A percentile compares a stretch with the other conserved stretches of the same genome.
Conservation (phyloP, 2,113 vertebrate genomes). For the Ciconia maguari region DNA sequence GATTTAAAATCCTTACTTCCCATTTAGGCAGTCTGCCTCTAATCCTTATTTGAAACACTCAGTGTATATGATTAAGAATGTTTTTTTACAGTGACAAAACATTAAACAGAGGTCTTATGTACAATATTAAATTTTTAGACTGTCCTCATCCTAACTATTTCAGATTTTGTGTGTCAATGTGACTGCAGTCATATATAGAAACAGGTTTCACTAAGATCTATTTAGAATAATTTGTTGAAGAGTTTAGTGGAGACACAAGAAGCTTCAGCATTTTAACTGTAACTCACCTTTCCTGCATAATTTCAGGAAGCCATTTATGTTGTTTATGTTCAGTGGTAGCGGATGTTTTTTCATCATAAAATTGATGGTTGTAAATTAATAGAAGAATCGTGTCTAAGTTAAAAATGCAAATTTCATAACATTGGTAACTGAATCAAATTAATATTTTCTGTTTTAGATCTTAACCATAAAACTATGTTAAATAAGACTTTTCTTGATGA, state of each 20-base stretch:
- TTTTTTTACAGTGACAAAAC: not conserved
- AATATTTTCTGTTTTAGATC: conserved; percentile 73
- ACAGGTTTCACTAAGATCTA: not conserved
- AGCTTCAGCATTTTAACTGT: not conserved
- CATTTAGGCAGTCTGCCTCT: not conserved
- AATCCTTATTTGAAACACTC: not conserved
- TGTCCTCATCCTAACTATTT: not conserved
- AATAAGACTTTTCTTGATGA: conserved; percentile 89
- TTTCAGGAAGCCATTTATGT: not conserved
- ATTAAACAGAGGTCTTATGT: not conserved
- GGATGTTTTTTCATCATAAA: not conserved
- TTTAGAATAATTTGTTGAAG: not conserved
- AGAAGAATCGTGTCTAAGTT: not conserved
- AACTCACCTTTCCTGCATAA: not conserved
- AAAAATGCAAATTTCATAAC: not conserved
- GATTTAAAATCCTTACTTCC: not conserved
- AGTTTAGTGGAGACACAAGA: not conserved
- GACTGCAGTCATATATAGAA: not conserved
- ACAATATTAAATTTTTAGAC: not conserved
- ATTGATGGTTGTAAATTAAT: not conserved
- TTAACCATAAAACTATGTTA: conserved; percentile 71
- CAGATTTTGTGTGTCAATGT: not conserved
- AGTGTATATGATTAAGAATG: not conserved
- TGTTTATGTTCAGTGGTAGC: not conserved
- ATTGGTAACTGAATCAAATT: not conserved